Conservation (phyloP, 2,888 invertebrate species). For the Aporophyla nigra region DNA sequence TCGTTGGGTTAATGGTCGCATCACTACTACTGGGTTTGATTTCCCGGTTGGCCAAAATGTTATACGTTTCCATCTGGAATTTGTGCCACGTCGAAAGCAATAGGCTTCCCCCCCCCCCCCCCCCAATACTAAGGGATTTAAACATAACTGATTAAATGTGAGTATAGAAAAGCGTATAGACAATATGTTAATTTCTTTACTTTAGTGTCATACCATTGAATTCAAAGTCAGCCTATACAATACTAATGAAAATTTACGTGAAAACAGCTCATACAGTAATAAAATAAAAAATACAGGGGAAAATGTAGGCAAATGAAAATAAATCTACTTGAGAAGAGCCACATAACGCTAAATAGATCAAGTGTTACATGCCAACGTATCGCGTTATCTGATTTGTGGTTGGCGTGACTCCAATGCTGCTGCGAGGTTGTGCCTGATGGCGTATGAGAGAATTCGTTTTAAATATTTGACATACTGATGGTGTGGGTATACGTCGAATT, state of each 20-base stretch:
- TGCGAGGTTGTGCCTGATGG: conserved; percentile 43
- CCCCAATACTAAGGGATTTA: too few relatives aligned
- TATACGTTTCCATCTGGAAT: too few relatives aligned
- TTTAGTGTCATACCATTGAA: not conserved
- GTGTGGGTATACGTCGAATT: not conserved
- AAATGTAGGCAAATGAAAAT: not conserved
- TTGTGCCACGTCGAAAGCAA: too few relatives aligned
- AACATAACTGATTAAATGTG: too few relatives aligned
- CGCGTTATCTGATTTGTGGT: conserved; percentile 66
- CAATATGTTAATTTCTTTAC: too few relatives aligned
- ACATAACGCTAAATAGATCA: conserved; percentile 10
- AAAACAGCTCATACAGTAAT: not conserved
- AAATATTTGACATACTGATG: conserved; percentile 41
- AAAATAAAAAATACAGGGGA: too few relatives aligned
- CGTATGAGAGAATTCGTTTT: conserved; percentile 57
- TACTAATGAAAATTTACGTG: not conserved
- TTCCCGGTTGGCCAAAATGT: too few relatives aligned
- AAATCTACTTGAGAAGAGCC: not conserved
- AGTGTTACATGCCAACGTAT: conserved; percentile 40
- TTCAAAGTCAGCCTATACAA: not conserved
- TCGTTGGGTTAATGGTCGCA: too few relatives aligned
- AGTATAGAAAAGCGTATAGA: too few relatives aligned
- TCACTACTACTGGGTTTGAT: too few relatives aligned
- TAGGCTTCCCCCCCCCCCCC: too few relatives aligned
- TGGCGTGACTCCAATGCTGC: conserved; percentile 67